A percentile compares a stretch with the other conserved stretches of the same genome.
These are phyloP conservation scores for Diorhabda elongata DNA, from an alignment of 1,140 invertebrate genomes.

Conservation along the genomic window DNA sequence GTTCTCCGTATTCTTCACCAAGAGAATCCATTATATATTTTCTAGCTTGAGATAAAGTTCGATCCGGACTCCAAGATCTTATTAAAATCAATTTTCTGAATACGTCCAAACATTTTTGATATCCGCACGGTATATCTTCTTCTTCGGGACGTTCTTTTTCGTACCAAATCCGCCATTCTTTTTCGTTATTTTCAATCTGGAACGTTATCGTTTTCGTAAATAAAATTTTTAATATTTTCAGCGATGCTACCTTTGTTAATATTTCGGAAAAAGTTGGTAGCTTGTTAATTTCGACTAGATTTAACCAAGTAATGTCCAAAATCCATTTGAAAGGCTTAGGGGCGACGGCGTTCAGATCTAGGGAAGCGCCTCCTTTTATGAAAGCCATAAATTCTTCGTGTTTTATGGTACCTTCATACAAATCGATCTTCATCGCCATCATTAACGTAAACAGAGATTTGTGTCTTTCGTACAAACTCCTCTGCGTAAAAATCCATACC, in stretches of 20 bases:
- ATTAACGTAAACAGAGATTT: slow-evolving; percentile 92
- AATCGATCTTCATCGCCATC: slow-evolving; percentile 93
- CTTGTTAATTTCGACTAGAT: slow-evolving; percentile 92
- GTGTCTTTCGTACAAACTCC: slow-evolving; percentile 90
- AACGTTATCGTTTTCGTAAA: slow-evolving; percentile 9
- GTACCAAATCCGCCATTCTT: slow-evolving; percentile 91
- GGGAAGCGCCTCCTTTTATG: slow-evolving; percentile 92
- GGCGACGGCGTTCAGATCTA: slow-evolving; percentile 87
- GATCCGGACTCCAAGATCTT: slow-evolving; percentile 91
- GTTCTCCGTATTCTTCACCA: slow-evolving; percentile 86
- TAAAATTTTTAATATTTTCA: background rate
- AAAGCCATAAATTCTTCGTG: slow-evolving; percentile 93
- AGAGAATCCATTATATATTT: slow-evolving; percentile 87
- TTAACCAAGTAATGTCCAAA: slow-evolving; percentile 93
- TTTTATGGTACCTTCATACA: slow-evolving; percentile 73
- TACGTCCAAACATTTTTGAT: slow-evolving; percentile 81
- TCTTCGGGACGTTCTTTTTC: slow-evolving; percentile 92
- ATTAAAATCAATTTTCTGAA: slow-evolving; percentile 88
- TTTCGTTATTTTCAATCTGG: slow-evolving; percentile 80
- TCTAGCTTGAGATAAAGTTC: slow-evolving; percentile 88
- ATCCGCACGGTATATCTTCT: slow-evolving; percentile 86
- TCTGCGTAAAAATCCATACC: slow-evolving; percentile 87
- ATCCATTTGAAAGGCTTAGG: slow-evolving; percentile 96
- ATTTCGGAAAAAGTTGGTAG: slow-evolving; percentile 78
- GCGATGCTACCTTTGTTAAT: slow-evolving; percentile 63